Conservation (phyloP, 1,140 invertebrate species). For the Drosophila biarmipes region DNA sequence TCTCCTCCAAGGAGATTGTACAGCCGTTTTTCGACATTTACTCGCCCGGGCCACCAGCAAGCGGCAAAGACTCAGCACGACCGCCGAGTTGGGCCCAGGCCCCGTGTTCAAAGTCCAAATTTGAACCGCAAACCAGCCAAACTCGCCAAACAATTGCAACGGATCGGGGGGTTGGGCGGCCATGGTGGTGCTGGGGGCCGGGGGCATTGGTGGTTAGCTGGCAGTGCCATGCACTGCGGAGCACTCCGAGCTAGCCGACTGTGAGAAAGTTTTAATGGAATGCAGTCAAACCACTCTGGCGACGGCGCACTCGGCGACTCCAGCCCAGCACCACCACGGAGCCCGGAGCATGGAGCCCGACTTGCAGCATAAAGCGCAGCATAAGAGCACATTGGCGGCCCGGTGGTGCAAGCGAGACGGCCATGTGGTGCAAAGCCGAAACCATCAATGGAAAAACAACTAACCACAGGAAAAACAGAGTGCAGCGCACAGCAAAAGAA, state of each 20-base stretch:
- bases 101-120: slow-evolving; percentile 74
- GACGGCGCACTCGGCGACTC: slow-evolving; percentile 54
- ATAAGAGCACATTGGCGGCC: slow-evolving; percentile 54
- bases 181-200: slow-evolving; percentile 8
- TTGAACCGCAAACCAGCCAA: slow-evolving; percentile 75
- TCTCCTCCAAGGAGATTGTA: slow-evolving; percentile 70
- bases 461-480: slow-evolving; percentile 52
- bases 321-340: slow-evolving; percentile 29
- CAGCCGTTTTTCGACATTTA: slow-evolving; percentile 68
- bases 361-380: slow-evolving; percentile 57
- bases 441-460: slow-evolving; percentile 82
- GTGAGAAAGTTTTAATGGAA: slow-evolving; percentile 85
- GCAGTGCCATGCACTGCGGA: slow-evolving; percentile 56
- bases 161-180: slow-evolving; percentile 35
- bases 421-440: slow-evolving; percentile 51
- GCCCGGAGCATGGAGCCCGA: slow-evolving; percentile 19
- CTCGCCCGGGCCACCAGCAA: slow-evolving; percentile 29
- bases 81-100: slow-evolving; percentile 40
- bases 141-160: slow-evolving; percentile 77
- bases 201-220: slow-evolving; percentile 25
- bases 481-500: slow-evolving; percentile 40
- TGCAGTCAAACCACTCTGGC: slow-evolving; percentile 81
- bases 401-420: slow-evolving; percentile 52
- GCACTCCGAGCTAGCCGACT: slow-evolving; percentile 62
- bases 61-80: slow-evolving; percentile 31